phyloP scores from a whole-genome alignment of 1,140 invertebrate species.

The Lerema accius region DNA sequence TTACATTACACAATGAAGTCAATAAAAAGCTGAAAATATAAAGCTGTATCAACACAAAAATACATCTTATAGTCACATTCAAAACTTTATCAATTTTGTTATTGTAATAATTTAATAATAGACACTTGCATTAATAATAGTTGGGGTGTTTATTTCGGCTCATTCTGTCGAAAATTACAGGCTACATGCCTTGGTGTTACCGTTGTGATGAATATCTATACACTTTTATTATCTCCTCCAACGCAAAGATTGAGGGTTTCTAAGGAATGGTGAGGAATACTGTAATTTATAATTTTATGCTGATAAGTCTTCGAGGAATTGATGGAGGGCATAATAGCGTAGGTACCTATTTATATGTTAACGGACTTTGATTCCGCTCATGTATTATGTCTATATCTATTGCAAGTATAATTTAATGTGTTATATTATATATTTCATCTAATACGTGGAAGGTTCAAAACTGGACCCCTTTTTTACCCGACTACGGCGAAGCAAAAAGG shows the following conservation, averaged over 20 bases:
- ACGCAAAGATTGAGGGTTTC: constrained; percentile 12
- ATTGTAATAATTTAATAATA: constrained; percentile 22
- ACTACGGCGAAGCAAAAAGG: no score
- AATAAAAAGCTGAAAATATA: no score
- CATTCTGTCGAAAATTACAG: constrained; percentile 26
- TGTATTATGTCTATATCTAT: no score
- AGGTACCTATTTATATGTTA: constrained; percentile 15
- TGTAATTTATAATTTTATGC: no score
- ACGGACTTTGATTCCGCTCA: no score
- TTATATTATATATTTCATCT: no score
- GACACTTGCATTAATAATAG: no score
- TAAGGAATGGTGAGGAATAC: not conserved
- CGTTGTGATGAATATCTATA: constrained; percentile 16
- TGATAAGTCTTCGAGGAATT: constrained; percentile 10
- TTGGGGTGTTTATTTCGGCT: constrained; percentile 21
- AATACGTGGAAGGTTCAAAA: no score
- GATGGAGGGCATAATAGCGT: constrained; percentile 10
- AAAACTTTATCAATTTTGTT: constrained; percentile 3
- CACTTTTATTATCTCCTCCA: constrained; percentile 1
- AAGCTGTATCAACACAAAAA: not conserved
- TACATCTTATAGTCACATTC: no score
- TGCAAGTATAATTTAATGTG: no score
- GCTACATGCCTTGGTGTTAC: constrained; percentile 6
- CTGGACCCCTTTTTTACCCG: no score
- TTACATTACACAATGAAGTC: no score